phyloP scores from a whole-genome alignment of 1,140 invertebrate species.

The Pachypeltis micranthus region DNA sequence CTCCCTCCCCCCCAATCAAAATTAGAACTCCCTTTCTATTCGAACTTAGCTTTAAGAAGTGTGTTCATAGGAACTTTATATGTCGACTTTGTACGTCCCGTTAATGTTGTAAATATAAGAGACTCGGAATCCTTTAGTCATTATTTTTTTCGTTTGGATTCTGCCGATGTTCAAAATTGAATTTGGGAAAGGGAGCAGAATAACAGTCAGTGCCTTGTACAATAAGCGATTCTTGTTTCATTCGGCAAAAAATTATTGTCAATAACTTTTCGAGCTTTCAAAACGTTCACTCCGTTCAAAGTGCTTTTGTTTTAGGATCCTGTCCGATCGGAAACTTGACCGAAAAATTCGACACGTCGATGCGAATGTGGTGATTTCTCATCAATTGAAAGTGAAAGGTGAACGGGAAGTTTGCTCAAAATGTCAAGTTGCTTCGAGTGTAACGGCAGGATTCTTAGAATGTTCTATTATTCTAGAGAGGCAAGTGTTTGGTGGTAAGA shows the following conservation, averaged over 20 bases:
- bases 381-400: not conserved
- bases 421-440: too few species aligned
- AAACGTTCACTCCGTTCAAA: not conserved
- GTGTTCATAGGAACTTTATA: too few species aligned
- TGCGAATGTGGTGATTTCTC: not conserved
- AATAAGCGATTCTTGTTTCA: constrained; percentile 5
- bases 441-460: too few species aligned
- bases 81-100: not conserved
- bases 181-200: not conserved
- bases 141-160: not conserved
- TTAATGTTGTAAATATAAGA: too few species aligned
- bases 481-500: too few species aligned
- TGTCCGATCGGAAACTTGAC: not conserved
- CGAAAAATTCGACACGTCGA: not conserved
- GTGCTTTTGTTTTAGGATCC: not conserved
- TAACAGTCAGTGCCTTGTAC: constrained; percentile 1
- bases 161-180: not conserved
- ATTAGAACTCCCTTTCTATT: too few species aligned
- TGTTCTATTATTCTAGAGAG: too few species aligned
- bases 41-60: too few species aligned
- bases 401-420: too few species aligned
- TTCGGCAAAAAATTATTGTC: not conserved
- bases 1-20: too few species aligned
- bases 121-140: not conserved
- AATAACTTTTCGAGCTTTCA: not conserved